These are phyloP conservation scores for Leucania comma DNA, from an alignment of 2,888 invertebrate species.

Conservation along the genomic window DNA sequence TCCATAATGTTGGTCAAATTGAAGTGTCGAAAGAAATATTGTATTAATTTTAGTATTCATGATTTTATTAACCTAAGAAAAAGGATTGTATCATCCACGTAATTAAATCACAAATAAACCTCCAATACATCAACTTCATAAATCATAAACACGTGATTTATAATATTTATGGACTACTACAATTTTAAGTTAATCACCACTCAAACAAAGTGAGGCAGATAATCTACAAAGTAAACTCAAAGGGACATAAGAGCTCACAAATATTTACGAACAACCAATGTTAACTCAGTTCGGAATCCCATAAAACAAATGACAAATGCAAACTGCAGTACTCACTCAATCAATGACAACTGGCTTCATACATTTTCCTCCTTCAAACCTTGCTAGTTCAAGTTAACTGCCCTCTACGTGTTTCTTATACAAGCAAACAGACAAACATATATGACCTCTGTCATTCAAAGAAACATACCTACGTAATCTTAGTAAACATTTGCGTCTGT, in stretches of 20 bases:
- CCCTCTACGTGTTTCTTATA: constrained; percentile 37
- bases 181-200: background rate
- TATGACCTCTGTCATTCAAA: constrained; percentile 50
- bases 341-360: constrained; percentile 36
- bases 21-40: too few species aligned
- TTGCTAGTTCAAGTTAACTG: constrained; percentile 39
- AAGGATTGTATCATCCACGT: background rate
- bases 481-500: constrained; percentile 28
- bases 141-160: too few species aligned
- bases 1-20: too few species aligned
- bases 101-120: background rate
- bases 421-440: constrained; percentile 32
- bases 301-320: constrained; percentile 43
- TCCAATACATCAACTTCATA: too few species aligned
- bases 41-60: background rate
- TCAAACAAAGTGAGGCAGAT: constrained; percentile 8
- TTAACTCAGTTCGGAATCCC: constrained; percentile 17
- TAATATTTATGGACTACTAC: background rate
- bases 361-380: constrained; percentile 45
- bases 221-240: constrained; percentile 20
- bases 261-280: constrained; percentile 16
- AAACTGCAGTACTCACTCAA: constrained; percentile 13
- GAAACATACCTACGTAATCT: constrained; percentile 47
- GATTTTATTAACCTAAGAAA: background rate
- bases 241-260: constrained; percentile 20